Evolutionary conservation across 2,888 invertebrate species (phyloP).

Genomic region (Drosophila infuscata): DNA sequence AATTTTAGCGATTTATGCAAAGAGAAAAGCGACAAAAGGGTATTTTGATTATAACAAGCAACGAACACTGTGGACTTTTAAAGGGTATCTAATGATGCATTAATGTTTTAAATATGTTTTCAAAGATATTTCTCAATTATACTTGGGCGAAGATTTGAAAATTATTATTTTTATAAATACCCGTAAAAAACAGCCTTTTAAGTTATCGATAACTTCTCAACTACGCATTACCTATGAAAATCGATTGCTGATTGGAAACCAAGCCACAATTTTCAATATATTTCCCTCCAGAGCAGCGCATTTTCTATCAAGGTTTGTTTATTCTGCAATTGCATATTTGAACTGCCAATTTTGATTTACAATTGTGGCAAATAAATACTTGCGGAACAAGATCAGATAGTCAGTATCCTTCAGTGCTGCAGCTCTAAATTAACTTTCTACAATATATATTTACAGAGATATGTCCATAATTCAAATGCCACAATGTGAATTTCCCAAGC

Average conservation of each 20-base stretch:
- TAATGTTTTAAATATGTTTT: neutral
- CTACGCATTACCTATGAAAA: neutral
- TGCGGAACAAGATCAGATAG: neutral
- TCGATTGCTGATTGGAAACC: neutral
- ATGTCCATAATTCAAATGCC: slow-evolving; percentile 32
- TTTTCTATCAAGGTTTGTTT: rapidly evolving
- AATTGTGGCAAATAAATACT: neutral
- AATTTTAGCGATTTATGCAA: slow-evolving; percentile 20
- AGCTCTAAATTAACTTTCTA: neutral
- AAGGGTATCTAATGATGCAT: neutral
- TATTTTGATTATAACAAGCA: neutral
- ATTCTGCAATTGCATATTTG: neutral
- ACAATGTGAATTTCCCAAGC: slow-evolving; percentile 49
- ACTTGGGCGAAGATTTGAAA: neutral
- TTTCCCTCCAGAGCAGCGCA: too few species aligned
- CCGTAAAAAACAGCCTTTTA: neutral
- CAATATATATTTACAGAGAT: neutral
- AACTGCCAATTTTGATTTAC: neutral
- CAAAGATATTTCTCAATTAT: neutral
- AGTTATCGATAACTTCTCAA: neutral
- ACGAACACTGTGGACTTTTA: neutral
- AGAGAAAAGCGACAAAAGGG: neutral
- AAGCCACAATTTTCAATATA: neutral
- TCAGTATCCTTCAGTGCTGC: neutral
- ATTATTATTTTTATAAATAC: neutral